Evolutionary conservation across 2,113 vertebrate genomes (phyloP).

Genomic region (Lepus americanus): DNA sequence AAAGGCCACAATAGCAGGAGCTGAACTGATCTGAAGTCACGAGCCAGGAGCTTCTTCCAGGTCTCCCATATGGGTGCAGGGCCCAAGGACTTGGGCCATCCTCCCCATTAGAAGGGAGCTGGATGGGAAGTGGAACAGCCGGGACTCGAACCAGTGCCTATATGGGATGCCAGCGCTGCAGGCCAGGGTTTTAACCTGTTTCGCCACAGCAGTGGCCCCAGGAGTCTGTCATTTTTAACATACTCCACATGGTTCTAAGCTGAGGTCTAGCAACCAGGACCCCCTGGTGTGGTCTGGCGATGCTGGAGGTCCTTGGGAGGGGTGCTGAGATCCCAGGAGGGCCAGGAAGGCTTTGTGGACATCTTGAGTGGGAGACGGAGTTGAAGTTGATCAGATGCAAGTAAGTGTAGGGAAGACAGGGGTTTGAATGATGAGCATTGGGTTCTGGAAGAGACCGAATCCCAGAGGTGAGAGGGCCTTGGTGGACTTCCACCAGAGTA

Average conservation of each 20-base stretch:
- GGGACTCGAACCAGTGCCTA: too few species aligned
- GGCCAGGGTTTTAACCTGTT: too few species aligned
- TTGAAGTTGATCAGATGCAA: background rate
- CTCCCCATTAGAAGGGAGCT: too few species aligned
- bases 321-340: background rate
- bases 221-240: background rate
- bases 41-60: too few species aligned
- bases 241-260: background rate
- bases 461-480: background rate
- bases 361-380: background rate
- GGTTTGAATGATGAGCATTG: background rate
- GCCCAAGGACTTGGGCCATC: too few species aligned
- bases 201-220: too few species aligned
- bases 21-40: too few species aligned
- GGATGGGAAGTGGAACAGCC: too few species aligned
- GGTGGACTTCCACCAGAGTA: background rate
- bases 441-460: background rate
- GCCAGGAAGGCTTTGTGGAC: background rate
- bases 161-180: too few species aligned
- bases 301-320: too few species aligned
- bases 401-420: background rate
- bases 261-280: background rate
- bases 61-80: too few species aligned
- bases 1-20: too few species aligned
- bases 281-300: background rate